phyloP scores from a whole-genome alignment of 2,888 invertebrate genomes.

The Oeneis ivallda region DNA sequence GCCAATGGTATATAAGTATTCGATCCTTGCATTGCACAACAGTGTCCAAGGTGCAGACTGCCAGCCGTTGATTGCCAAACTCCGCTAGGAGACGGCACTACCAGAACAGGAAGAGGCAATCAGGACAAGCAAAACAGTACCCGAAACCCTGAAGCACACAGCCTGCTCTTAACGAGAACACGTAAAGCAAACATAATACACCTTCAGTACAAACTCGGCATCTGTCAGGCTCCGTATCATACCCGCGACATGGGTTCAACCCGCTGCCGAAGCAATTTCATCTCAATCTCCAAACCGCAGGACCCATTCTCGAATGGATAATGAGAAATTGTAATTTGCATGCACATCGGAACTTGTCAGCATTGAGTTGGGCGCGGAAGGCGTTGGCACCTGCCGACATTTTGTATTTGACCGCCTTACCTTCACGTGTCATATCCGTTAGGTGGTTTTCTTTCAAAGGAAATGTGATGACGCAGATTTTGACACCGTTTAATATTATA shows the following conservation, averaged over 20 bases:
- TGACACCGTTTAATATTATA: constrained; percentile 5
- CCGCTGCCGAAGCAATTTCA: constrained; percentile 34
- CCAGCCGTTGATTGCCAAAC: too few relatives aligned
- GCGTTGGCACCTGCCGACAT: constrained; percentile 43
- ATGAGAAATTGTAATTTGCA: constrained; percentile 48
- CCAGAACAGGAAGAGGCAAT: too few relatives aligned
- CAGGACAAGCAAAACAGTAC: neutral
- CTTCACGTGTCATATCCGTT: constrained; percentile 22
- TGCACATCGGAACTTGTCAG: constrained; percentile 51
- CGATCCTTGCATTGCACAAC: too few relatives aligned
- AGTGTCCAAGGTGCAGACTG: too few relatives aligned
- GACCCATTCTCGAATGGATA: constrained; percentile 36
- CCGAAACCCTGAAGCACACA: constrained; percentile 24
- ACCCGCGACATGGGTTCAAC: constrained; percentile 43
- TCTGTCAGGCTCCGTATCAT: constrained; percentile 43
- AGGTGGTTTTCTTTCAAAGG: constrained; percentile 16
- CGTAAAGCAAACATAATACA: constrained; percentile 42
- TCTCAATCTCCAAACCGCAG: constrained; percentile 38
- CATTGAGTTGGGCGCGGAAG: constrained; percentile 47
- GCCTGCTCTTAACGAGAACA: constrained; percentile 36
- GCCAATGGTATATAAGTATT: too few relatives aligned
- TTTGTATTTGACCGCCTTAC: constrained; percentile 45
- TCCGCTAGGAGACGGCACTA: too few relatives aligned
- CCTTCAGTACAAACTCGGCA: constrained; percentile 42
- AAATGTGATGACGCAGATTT: constrained; percentile 8